phyloP scores from a whole-genome alignment of 2,797 vertebrate genomes.

The Chelonia mydas region DNA sequence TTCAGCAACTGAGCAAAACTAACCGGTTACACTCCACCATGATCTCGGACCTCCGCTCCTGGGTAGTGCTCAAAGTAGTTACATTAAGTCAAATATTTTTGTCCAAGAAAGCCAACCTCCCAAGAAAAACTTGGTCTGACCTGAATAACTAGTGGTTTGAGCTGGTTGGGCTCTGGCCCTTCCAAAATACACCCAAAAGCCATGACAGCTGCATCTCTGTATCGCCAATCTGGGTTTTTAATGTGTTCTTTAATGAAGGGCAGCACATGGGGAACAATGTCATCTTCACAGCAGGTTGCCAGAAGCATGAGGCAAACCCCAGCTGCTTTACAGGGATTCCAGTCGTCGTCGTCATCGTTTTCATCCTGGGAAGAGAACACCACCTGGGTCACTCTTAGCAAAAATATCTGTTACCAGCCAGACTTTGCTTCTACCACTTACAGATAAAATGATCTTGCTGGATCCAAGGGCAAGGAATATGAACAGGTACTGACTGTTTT shows the following conservation, averaged over 20 bases:
- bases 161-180: slow-evolving; percentile 96
- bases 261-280: slow-evolving; percentile 95
- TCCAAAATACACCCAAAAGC: slow-evolving; percentile 97
- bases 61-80: neutral
- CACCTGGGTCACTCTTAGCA: neutral
- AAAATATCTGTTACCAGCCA: fast-evolving
- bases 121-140: slow-evolving; percentile 42
- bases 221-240: slow-evolving; percentile 94
- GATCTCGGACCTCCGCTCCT: neutral
- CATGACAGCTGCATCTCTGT: slow-evolving; percentile 96
- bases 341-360: slow-evolving; percentile 96
- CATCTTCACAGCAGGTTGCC: slow-evolving; percentile 97
- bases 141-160: slow-evolving; percentile 95
- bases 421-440: neutral
- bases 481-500: neutral
- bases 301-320: slow-evolving; percentile 98
- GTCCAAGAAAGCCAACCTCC: neutral
- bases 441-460: fast-evolving
- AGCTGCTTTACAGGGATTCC: slow-evolving; percentile 98
- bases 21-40: neutral
- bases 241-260: slow-evolving; percentile 99
- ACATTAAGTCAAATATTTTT: neutral
- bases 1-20: neutral
- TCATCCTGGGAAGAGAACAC: slow-evolving; percentile 86
- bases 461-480: neutral